Evolutionary conservation across 1,140 invertebrate genomes (phyloP).

Genomic region (Melitaea cinxia): DNA sequence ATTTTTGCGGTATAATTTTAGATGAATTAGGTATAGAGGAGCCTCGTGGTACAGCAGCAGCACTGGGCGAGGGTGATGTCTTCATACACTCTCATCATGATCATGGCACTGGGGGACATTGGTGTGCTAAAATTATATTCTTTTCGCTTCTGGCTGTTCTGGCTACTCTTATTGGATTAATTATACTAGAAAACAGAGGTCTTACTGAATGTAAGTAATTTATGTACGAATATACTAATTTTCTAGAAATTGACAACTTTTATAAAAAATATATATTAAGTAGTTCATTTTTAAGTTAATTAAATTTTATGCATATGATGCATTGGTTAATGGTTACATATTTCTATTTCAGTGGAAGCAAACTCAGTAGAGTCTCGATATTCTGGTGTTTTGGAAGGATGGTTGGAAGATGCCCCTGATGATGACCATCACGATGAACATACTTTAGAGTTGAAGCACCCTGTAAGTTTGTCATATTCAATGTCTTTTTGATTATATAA

Average conservation of each 20-base stretch:
- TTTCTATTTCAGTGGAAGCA: conserved; percentile 84
- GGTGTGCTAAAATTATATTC: conserved; percentile 92
- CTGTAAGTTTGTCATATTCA: conserved; percentile 59
- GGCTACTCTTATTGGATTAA: conserved; percentile 87
- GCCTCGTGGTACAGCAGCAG: conserved; percentile 64
- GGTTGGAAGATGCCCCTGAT: conserved; percentile 86
- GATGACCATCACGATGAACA: conserved; percentile 82
- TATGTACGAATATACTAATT: too few species aligned
- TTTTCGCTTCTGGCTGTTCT: conserved; percentile 87
- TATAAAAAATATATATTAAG: too few species aligned
- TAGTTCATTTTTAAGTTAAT: too few species aligned
- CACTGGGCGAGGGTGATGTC: conserved; percentile 83
- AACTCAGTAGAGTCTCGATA: conserved; percentile 87
- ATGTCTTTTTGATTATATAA: too few species aligned
- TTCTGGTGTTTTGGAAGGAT: conserved; percentile 88
- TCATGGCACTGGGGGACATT: conserved; percentile 87
- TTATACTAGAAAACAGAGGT: conserved; percentile 90
- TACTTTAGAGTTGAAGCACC: conserved; percentile 76
- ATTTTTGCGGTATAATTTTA: too few species aligned
- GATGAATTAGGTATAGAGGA: conserved; percentile 72
- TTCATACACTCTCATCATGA: conserved; percentile 90
- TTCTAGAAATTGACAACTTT: too few species aligned
- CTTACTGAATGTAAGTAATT: conserved; percentile 87
- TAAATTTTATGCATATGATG: too few species aligned
- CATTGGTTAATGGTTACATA: neutral